Evolutionary conservation across 2,797 vertebrate genomes (phyloP).

Genomic region (Crax fasciolata): DNA sequence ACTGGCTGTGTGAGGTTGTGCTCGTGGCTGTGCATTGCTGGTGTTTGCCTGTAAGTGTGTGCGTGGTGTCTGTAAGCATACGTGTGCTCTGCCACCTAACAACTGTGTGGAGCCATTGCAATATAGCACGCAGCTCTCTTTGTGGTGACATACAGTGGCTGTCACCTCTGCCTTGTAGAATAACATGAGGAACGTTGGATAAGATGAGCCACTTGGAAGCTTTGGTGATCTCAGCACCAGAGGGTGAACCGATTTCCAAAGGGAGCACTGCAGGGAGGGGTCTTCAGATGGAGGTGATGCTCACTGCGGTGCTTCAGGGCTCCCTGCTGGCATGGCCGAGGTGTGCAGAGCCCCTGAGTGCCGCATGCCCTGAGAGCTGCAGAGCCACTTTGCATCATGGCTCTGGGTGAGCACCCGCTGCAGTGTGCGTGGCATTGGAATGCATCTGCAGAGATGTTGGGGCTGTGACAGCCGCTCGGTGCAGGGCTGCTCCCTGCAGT

Average conservation of each 20-base stretch:
- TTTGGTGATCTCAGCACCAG: not conserved
- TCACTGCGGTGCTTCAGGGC: fast-evolving
- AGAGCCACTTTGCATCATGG: slow-evolving; percentile 23
- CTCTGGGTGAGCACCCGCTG: not conserved
- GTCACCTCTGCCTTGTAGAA: fast-evolving
- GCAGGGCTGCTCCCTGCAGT: not conserved
- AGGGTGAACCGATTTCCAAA: not conserved
- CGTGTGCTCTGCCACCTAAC: not conserved
- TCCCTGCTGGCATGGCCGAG: not conserved
- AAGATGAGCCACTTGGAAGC: fast-evolving
- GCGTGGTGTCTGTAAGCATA: not conserved
- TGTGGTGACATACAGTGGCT: not conserved
- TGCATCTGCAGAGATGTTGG: not conserved
- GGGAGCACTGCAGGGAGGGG: fast-evolving
- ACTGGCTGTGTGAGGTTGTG: fast-evolving
- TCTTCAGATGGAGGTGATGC: not conserved
- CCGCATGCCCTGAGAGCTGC: fast-evolving
- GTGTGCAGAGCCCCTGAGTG: fast-evolving
- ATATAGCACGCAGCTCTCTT: not conserved
- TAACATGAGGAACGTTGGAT: not conserved
- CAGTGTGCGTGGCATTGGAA: not conserved
- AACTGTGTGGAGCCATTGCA: not conserved
- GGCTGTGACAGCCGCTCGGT: not conserved
- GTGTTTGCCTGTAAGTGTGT: not conserved
- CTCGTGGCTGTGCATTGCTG: fast-evolving